Base-by-base conservation (phyloP, 1,140 invertebrate species). In the Macrotrachela quadricornifera region DNA sequence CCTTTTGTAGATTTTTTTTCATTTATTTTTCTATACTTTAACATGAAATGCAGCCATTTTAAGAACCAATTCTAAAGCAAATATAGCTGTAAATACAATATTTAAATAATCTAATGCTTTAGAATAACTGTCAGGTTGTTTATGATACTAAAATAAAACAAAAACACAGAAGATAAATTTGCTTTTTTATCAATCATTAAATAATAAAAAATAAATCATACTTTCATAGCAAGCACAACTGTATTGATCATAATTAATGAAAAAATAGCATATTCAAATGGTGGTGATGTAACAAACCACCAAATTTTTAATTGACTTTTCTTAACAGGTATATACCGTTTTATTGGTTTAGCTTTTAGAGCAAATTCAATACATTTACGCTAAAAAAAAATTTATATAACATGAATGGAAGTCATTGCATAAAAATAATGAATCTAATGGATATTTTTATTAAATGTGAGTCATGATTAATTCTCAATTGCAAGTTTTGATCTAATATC, bases 231-330 rank as follows among this genome's bases (percentile, higher is more conserved):
- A 50, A 99, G 74, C 2, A 88, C 90, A 18, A 96, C 79, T 10
- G 92, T 97, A 69, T 99, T 99, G 67, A 92, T 80, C 76, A 97
- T 82, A 67, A 99, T 99, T 41, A 97, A 75, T 37, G 82, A 80
- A 70, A 99, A 97, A 62, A 99, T 96, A 36, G 85, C 84, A 69
- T 97, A 99, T 70, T 99, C 94, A 73, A 97, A 99, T 8, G 85
- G 85, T 63, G 88, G 85, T 11, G 92, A 99, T 10, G 92, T 99
- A 15, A 99, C 91, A 69, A 99, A 91, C 88, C 90, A 96, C 94
- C 94, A 99, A n/a, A 97, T 82, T 76, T 92, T 92, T 72, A 97
- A 97, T 70, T 97, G 92, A 63, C 94, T 83, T 56, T 86, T 78
- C 66, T 92, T 85, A 67, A 96, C 94, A 13, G 92, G 92, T 74